Conservation (phyloP, 2,888 invertebrate genomes). For the Stenichneumon culpator region DNA sequence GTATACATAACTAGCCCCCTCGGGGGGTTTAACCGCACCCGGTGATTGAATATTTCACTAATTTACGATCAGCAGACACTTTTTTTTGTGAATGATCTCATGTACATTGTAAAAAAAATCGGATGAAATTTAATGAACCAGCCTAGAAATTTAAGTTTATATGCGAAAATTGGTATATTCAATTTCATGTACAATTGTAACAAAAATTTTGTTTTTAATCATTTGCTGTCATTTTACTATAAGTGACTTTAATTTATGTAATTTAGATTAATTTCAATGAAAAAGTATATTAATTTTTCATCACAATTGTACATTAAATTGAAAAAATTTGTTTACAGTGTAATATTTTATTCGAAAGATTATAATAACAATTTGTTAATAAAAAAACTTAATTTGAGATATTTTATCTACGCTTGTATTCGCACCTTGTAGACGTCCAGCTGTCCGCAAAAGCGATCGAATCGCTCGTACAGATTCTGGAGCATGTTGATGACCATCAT, state of each 20-base stretch:
- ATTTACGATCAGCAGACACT: background rate
- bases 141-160: too few species aligned
- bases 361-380: background rate
- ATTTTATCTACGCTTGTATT: background rate
- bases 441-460: conserved; percentile 96
- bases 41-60: background rate
- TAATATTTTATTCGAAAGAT: background rate
- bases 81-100: background rate
- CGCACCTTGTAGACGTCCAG: conserved; percentile 97
- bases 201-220: too few species aligned
- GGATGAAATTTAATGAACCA: too few species aligned
- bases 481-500: conserved; percentile 98
- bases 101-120: too few species aligned
- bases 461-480: conserved; percentile 96
- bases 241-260: too few species aligned
- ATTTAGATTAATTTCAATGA: too few species aligned
- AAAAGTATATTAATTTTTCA: too few species aligned
- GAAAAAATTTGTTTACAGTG: too few species aligned
- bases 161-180: too few species aligned
- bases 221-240: too few species aligned
- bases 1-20: background rate
- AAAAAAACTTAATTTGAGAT: background rate
- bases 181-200: too few species aligned
- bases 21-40: background rate
- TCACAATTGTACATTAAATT: too few species aligned